Percentiles rank a stretch among this genome's conserved stretches.
Conservation (phyloP, 2,113 vertebrate genomes). For the Ameiurus melas region DNA sequence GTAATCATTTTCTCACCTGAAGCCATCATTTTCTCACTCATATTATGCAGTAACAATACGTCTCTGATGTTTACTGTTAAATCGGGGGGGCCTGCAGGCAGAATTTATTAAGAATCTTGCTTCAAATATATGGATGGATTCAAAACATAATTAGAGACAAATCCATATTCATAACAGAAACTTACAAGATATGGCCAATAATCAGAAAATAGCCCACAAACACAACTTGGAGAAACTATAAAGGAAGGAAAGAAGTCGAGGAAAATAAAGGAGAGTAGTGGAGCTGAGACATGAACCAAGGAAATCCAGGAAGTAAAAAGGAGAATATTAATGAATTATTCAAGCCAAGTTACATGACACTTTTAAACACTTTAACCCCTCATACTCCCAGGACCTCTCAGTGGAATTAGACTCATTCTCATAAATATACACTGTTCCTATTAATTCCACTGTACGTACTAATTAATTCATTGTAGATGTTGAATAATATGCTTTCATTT, state of each 20-base stretch:
- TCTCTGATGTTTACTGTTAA: conserved; percentile 5
- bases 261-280: not conserved
- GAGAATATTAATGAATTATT: conserved; percentile 1
- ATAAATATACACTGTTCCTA: not conserved
- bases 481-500: not conserved
- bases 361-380: not conserved
- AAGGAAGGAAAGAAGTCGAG: not conserved
- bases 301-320: not conserved
- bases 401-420: not conserved
- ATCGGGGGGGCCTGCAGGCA: not conserved
- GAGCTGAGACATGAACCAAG: not conserved
- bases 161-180: conserved; percentile 8
- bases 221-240: not conserved
- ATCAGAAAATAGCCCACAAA: not conserved
- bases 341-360: not conserved
- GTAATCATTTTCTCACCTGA: conserved; percentile 8
- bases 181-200: not conserved
- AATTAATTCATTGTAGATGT: not conserved
- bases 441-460: not conserved
- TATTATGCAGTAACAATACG: not conserved
- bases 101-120: not conserved
- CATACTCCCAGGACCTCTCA: not conserved
- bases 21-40: not conserved
- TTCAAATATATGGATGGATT: not conserved
- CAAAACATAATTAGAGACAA: conserved; percentile 8